phyloP scores from a whole-genome alignment of 2,888 invertebrate species.

The Coelinius sp. region DNA sequence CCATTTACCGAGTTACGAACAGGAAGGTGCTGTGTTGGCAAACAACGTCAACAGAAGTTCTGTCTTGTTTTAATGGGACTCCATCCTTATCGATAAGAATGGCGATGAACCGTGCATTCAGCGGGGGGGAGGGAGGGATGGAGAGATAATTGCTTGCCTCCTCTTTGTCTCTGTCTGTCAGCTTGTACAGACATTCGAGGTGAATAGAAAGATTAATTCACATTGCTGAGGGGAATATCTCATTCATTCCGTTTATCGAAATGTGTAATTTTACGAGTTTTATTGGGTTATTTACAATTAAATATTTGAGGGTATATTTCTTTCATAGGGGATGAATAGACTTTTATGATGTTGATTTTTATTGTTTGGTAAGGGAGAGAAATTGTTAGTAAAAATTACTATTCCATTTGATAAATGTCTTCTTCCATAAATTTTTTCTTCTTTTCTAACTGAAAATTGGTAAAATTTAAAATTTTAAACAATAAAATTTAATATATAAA shows the following conservation, averaged over 20 bases:
- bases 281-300: neutral
- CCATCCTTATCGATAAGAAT: slow-evolving; percentile 15
- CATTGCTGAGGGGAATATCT: neutral
- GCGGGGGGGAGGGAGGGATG: neutral
- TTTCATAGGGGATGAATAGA: neutral
- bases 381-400: no score
- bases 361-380: neutral
- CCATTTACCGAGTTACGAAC: slow-evolving; percentile 6
- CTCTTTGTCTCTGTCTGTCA: slow-evolving; percentile 15
- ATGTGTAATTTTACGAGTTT: neutral
- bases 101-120: slow-evolving; percentile 13
- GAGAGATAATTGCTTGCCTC: slow-evolving; percentile 25
- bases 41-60: slow-evolving; percentile 30
- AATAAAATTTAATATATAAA: no score
- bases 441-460: no score
- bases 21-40: slow-evolving; percentile 4
- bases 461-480: no score
- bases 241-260: neutral
- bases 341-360: neutral
- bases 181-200: neutral
- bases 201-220: neutral
- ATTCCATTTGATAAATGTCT: no score
- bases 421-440: no score
- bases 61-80: slow-evolving; percentile 9
- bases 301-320: neutral